Percentiles rank a stretch among this genome's conserved stretches.
Conservation (phyloP, 1,140 invertebrate genomes). For the Meloidogyne exigua region DNA sequence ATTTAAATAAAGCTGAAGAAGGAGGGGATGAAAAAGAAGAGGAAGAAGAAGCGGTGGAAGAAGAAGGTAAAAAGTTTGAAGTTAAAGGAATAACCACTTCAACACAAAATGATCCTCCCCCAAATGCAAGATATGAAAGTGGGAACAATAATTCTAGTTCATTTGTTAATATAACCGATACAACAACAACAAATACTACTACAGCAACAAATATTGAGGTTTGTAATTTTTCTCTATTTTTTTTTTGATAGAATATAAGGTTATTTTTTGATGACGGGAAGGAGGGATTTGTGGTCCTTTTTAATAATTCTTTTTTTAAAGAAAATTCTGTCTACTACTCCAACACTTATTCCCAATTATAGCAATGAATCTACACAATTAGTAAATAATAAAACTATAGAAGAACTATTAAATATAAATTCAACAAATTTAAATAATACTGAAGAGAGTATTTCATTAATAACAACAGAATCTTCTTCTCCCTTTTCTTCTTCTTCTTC, state of each 20-base stretch:
- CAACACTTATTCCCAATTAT: constrained; percentile 29
- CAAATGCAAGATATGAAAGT: not conserved
- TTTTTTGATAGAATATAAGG: too few relatives aligned
- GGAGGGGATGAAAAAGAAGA: constrained; percentile 9
- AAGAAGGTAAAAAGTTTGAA: not conserved
- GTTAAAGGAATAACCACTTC: not conserved
- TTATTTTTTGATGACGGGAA: too few relatives aligned
- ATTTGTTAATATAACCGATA: not conserved
- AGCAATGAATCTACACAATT: constrained; percentile 3
- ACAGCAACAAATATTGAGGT: constrained; percentile 17
- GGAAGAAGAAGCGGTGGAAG: constrained; percentile 13
- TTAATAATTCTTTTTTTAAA: too few relatives aligned
- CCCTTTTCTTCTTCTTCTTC: too few relatives aligned
- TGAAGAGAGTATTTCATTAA: not conserved
- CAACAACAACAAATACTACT: constrained; percentile 1
- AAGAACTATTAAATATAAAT: constrained; percentile 25
- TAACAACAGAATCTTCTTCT: not conserved
- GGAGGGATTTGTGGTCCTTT: too few relatives aligned
- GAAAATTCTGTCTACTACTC: constrained; percentile 15
- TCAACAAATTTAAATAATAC: constrained; percentile 19
- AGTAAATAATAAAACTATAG: constrained; percentile 28
- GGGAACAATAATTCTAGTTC: not conserved
- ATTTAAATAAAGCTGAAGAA: not conserved
- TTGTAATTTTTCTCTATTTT: not conserved
- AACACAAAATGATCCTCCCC: not conserved